These are phyloP conservation scores for Ceyx melanurus DNA, from an alignment of 2,113 vertebrate genomes.

Conservation along the genomic window DNA sequence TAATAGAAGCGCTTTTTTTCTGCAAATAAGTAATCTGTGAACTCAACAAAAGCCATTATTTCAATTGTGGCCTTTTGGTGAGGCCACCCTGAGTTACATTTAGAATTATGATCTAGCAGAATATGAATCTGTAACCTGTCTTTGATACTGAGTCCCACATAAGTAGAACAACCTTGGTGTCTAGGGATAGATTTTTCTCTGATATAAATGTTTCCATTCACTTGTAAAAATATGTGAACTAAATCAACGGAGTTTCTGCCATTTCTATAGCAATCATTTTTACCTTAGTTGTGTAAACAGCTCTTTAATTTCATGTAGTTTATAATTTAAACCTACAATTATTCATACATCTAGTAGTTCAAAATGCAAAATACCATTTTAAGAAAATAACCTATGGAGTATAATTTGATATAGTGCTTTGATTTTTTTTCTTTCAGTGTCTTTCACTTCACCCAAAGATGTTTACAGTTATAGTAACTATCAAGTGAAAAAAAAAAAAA, in stretches of 20 bases:
- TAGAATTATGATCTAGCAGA: background rate
- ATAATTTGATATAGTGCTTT: background rate
- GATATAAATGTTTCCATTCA: background rate
- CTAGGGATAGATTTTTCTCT: background rate
- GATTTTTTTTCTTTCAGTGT: background rate
- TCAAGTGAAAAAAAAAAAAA: background rate
- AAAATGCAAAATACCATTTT: background rate
- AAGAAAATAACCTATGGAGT: background rate
- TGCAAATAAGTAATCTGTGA: background rate
- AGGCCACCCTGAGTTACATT: background rate
- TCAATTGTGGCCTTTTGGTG: background rate
- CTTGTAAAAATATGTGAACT: background rate
- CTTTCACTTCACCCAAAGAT: background rate
- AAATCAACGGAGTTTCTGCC: background rate
- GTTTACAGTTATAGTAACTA: background rate
- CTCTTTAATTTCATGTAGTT: background rate
- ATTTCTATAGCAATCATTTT: background rate
- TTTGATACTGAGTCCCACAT: background rate
- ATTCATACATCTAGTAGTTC: background rate
- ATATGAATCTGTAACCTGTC: background rate
- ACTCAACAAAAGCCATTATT: background rate
- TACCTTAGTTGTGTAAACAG: background rate
- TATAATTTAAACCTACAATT: background rate
- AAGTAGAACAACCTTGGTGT: background rate
- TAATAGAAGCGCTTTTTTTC: background rate